Percentiles rank a stretch among this genome's conserved stretches.
Conservation (phyloP, 2,113 vertebrate species). For the Halichoerus grypus region DNA sequence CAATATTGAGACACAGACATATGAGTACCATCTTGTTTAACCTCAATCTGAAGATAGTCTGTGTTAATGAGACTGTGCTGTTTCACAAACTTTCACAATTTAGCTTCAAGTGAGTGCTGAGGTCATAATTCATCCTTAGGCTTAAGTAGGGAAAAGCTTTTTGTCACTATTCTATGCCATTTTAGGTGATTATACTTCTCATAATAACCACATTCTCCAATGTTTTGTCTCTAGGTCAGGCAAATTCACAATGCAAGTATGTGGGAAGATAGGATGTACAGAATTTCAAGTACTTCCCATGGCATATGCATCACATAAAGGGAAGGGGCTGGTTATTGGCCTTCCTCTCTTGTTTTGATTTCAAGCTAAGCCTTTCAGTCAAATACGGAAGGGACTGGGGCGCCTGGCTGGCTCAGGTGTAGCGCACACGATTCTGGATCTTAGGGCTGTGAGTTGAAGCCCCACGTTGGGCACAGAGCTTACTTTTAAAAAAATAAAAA, state of each 20-base stretch:
- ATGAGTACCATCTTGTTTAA: background rate
- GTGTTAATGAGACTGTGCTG: accelerated
- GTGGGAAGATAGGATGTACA: background rate
- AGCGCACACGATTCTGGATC: background rate
- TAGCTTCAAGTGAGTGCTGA: background rate
- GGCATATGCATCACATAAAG: background rate
- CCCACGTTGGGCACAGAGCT: background rate
- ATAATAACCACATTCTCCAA: background rate
- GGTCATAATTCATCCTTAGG: background rate
- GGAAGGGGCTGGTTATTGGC: too few species aligned
- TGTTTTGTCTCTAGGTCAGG: background rate
- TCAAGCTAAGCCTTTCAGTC: background rate
- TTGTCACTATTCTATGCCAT: background rate
- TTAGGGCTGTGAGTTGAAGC: background rate
- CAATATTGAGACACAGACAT: background rate
- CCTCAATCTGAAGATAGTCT: background rate
- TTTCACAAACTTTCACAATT: background rate
- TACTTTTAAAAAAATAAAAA: background rate
- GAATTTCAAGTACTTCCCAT: background rate
- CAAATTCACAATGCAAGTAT: background rate
- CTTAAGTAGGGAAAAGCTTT: background rate
- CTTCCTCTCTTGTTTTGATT: background rate
- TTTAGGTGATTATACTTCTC: background rate
- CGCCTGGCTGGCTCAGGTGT: background rate
- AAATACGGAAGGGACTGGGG: background rate